phyloP scores from a whole-genome alignment of 2,113 vertebrate genomes.

The Thryonomys swinderianus region DNA sequence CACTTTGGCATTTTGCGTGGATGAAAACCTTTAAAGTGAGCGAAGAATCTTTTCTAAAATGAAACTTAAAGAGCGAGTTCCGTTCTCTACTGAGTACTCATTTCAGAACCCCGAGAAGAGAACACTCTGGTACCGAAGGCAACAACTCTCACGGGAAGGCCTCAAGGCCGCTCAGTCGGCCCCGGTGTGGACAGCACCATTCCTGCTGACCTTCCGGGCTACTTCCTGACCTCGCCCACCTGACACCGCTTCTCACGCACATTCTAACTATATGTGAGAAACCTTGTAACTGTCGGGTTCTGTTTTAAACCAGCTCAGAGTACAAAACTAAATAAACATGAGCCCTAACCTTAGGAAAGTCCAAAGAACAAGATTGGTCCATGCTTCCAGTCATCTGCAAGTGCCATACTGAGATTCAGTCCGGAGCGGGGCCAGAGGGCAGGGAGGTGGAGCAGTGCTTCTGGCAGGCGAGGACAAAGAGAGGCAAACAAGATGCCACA shows the following conservation, averaged over 20 bases:
- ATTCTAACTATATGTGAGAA: background rate
- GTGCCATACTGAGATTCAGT: background rate
- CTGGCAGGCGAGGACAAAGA: background rate
- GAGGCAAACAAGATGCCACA: background rate
- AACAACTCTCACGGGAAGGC: background rate
- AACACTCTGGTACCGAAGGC: background rate
- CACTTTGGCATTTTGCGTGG: background rate
- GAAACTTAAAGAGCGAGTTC: background rate
- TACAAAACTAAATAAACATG: background rate
- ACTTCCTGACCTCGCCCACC: background rate
- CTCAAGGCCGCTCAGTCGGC: background rate
- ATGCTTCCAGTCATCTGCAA: background rate
- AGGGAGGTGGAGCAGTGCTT: background rate
- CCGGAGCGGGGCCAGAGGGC: background rate
- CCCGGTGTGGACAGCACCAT: background rate
- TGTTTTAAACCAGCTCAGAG: background rate
- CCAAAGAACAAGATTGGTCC: background rate
- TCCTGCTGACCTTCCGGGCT: background rate
- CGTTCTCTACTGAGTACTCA: background rate
- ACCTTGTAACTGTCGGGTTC: background rate
- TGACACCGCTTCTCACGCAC: background rate
- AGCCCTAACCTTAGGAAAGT: background rate
- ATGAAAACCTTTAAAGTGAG: background rate
- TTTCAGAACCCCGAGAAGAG: background rate
- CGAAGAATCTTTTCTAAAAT: background rate